phyloP scores from a whole-genome alignment of 53 echinoderm and acorn worm species.

The Temnopleurus reevesii region DNA sequence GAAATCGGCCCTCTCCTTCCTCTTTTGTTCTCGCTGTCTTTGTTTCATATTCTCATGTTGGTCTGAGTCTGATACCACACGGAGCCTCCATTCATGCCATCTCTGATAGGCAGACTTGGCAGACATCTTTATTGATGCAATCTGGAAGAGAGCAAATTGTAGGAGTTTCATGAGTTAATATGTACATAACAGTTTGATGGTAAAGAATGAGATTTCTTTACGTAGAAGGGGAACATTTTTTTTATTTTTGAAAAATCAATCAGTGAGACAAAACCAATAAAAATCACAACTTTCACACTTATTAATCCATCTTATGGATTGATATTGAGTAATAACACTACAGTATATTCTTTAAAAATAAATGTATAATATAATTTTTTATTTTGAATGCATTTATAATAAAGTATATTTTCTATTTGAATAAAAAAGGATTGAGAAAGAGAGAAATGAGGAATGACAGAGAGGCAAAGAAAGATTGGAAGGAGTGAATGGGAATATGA shows the following conservation, averaged over 20 bases:
- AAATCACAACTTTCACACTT: no score
- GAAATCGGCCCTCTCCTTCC: conserved; percentile 43
- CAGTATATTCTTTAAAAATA: no score
- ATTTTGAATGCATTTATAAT: no score
- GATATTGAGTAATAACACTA: no score
- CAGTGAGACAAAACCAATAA: no score
- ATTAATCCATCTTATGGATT: no score
- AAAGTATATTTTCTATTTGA: no score
- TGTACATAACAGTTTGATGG: neutral
- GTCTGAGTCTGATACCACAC: conserved; percentile 31
- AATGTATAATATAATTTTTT: no score
- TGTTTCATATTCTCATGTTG: conserved; percentile 46
- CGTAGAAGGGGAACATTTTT: no score
- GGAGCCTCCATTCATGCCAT: conserved; percentile 49
- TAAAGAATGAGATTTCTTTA: no score
- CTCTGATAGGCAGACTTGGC: conserved; percentile 31
- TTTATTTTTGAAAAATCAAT: no score
- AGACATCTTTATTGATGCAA: neutral
- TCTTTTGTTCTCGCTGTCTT: conserved; percentile 54
- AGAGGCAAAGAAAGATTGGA: neutral
- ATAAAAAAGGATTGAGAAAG: neutral
- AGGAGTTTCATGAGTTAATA: no score
- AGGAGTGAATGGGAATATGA: neutral
- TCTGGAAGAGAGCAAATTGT: neutral
- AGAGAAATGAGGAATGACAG: neutral